Percentiles rank a stretch among this genome's conserved stretches.
phyloP scores from a whole-genome alignment of 1,140 invertebrate species.

The Metaphire vulgaris region DNA sequence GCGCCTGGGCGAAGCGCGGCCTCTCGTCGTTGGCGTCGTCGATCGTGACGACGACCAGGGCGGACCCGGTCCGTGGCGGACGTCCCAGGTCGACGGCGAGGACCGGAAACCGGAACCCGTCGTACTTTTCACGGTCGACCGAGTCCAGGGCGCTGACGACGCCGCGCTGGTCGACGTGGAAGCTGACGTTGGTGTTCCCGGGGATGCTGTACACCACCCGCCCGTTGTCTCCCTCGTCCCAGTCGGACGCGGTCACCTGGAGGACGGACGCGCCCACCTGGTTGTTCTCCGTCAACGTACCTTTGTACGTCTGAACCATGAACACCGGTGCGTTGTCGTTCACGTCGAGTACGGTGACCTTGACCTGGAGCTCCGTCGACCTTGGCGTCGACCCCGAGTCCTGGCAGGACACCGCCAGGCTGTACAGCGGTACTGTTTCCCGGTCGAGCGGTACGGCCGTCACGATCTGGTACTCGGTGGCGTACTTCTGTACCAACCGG shows the following conservation, averaged over 20 bases:
- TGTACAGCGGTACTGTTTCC: conserved; percentile 69
- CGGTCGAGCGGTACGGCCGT: conserved; percentile 75
- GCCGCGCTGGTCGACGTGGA: conserved; percentile 79
- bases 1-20: conserved; percentile 11
- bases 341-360: conserved; percentile 78
- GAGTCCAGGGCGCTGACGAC: conserved; percentile 79
- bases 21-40: conserved; percentile 27
- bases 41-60: conserved; percentile 16
- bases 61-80: conserved; percentile 8
- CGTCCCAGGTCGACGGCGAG: conserved; percentile 15
- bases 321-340: conserved; percentile 89
- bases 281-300: conserved; percentile 37
- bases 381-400: conserved; percentile 77
- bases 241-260: conserved; percentile 38
- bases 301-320: conserved; percentile 69
- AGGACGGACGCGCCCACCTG: conserved; percentile 18
- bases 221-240: conserved; percentile 49
- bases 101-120: conserved; percentile 14
- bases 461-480: conserved; percentile 68
- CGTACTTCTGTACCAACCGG: conserved; percentile 30
- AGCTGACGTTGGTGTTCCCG: conserved; percentile 24
- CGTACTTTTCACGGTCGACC: conserved; percentile 65
- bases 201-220: conserved; percentile 56
- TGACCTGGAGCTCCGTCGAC: conserved; percentile 60
- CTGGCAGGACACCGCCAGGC: conserved; percentile 72